These are phyloP conservation scores for Hylomyscus alleni DNA, from an alignment of 2,797 vertebrate species.

Conservation along the genomic window DNA sequence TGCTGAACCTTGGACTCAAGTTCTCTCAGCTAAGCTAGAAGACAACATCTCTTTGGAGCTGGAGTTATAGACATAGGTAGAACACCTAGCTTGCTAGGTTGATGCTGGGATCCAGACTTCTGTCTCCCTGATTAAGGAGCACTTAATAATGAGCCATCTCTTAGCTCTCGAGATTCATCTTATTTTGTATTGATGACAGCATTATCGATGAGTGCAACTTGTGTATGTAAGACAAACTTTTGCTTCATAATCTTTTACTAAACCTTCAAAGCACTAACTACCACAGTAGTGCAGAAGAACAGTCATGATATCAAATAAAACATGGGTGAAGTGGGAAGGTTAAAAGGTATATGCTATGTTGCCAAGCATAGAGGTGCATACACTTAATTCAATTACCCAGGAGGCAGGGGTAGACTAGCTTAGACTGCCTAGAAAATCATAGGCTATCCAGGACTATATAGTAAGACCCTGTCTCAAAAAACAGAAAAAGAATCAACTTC, in stretches of 20 bases:
- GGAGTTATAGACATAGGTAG: not conserved
- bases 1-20: not conserved
- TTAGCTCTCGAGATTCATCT: not conserved
- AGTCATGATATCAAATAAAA: not conserved
- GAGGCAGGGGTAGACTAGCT: not conserved
- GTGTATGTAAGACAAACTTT: slow-evolving; percentile 18
- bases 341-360: not conserved
- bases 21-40: not conserved
- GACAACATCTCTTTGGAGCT: not conserved
- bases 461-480: not conserved
- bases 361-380: too few species aligned
- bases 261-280: slow-evolving; percentile 14
- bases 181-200: not conserved
- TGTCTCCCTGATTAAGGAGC: not conserved
- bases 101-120: not conserved
- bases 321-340: not conserved
- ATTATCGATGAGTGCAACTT: not conserved
- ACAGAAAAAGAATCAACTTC: not conserved
- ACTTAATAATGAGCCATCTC: not conserved
- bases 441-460: too few species aligned
- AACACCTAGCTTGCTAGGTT: not conserved
- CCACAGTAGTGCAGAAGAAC: not conserved
- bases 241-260: not conserved
- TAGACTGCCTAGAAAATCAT: not conserved
- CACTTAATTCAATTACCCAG: not conserved